Conservation (phyloP, 1,140 invertebrate species). For the Bradysia coprophila region DNA sequence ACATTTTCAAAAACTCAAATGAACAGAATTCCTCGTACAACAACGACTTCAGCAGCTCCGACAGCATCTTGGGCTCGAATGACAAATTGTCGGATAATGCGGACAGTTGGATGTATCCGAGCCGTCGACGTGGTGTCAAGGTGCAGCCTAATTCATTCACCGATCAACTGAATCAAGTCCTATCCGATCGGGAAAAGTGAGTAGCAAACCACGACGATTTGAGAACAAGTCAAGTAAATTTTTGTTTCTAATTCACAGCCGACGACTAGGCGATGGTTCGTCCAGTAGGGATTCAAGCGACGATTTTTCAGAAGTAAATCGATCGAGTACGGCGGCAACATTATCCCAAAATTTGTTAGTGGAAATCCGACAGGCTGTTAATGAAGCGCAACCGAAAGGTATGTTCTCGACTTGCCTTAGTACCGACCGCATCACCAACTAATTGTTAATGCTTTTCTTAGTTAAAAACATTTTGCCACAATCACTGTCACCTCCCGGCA, state of each 20-base stretch:
- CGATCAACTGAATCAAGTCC: constrained; percentile 65
- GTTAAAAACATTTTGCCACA: constrained; percentile 40
- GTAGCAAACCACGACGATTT: too few relatives aligned
- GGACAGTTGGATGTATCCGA: constrained; percentile 24
- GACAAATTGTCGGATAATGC: constrained; percentile 19
- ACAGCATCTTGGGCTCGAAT: constrained; percentile 23
- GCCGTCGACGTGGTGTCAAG: constrained; percentile 18
- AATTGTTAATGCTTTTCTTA: constrained; percentile 9
- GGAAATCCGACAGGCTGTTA: constrained; percentile 66
- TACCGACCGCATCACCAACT: not conserved
- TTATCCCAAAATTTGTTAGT: constrained; percentile 59
- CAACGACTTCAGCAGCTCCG: constrained; percentile 23
- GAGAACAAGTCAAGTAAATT: too few relatives aligned
- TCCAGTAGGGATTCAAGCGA: constrained; percentile 40
- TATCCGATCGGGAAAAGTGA: constrained; percentile 52
- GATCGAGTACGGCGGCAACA: constrained; percentile 21
- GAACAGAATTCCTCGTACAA: constrained; percentile 10
- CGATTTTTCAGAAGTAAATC: constrained; percentile 39
- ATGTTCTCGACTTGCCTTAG: constrained; percentile 9
- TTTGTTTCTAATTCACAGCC: constrained; percentile 6
- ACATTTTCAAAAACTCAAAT: constrained; percentile 17
- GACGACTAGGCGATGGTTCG: constrained; percentile 28
- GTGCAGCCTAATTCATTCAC: constrained; percentile 51
- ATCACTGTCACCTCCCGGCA: constrained; percentile 30
- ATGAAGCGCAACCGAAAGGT: constrained; percentile 66